Conservation (phyloP, 2,797 vertebrate species). For the Rhinichthys osculus region DNA sequence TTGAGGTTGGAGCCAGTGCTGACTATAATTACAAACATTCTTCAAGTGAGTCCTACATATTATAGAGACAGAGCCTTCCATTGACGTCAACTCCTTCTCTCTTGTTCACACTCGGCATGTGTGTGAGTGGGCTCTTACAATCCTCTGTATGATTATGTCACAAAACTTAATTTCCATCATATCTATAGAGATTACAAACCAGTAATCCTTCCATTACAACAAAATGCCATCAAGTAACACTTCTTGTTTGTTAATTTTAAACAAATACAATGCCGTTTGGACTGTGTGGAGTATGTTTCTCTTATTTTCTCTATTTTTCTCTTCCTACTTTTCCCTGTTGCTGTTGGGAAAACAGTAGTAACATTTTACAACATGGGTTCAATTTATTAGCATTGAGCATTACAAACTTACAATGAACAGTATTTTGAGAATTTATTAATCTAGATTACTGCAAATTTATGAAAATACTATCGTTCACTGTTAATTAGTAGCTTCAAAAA, state of each 20-base stretch:
- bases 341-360: neutral
- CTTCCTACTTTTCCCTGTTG: neutral
- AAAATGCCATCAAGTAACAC: constrained; percentile 24
- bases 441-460: too few relatives aligned
- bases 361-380: neutral
- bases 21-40: constrained; percentile 59
- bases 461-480: neutral
- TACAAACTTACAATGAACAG: neutral
- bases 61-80: constrained; percentile 45
- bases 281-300: neutral
- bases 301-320: neutral
- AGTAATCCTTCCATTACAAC: constrained; percentile 41
- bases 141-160: constrained; percentile 29
- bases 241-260: constrained; percentile 5
- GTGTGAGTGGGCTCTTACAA: constrained; percentile 36
- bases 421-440: neutral
- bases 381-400: neutral
- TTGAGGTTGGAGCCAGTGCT: constrained; percentile 20
- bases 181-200: constrained; percentile 42
- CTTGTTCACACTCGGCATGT: constrained; percentile 19
- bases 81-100: constrained; percentile 22
- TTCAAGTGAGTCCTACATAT: constrained; percentile 34
- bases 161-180: constrained; percentile 23
- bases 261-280: constrained; percentile 16
- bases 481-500: neutral